phyloP scores from a whole-genome alignment of 1,140 invertebrate species.

The Neuroterus valhalla region DNA sequence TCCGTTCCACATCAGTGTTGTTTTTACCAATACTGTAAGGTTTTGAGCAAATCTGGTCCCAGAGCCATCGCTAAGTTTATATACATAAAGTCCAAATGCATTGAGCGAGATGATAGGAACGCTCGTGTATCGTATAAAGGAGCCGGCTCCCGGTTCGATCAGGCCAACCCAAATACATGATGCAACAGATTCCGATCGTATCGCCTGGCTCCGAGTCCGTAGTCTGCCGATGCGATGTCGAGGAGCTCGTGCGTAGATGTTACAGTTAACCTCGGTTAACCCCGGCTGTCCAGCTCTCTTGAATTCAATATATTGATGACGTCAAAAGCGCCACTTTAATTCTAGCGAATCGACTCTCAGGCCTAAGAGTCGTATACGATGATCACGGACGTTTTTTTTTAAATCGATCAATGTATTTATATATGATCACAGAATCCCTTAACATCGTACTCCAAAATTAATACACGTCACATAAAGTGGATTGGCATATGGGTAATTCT shows the following conservation, averaged over 20 bases:
- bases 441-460: not conserved
- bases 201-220: slow-evolving; percentile 39
- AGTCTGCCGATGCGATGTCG: slow-evolving; percentile 46
- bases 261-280: slow-evolving; percentile 68
- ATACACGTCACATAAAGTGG: no score
- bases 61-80: slow-evolving; percentile 21
- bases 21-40: not conserved
- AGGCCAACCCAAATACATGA: slow-evolving; percentile 54
- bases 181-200: slow-evolving; percentile 56
- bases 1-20: not conserved
- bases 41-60: slow-evolving; percentile 15
- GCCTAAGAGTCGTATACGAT: slow-evolving; percentile 31
- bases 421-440: not conserved
- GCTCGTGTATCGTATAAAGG: slow-evolving; percentile 31
- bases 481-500: no score
- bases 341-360: slow-evolving; percentile 50
- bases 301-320: slow-evolving; percentile 67
- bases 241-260: slow-evolving; percentile 60
- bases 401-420: not conserved
- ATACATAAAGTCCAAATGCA: slow-evolving; percentile 36
- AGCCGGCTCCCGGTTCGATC: slow-evolving; percentile 39
- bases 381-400: not conserved
- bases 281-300: slow-evolving; percentile 47
- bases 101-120: slow-evolving; percentile 33
- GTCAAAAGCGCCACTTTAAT: slow-evolving; percentile 61